These are phyloP conservation scores for Drosophila testacea DNA, from an alignment of 2,888 invertebrate genomes.

Conservation along the genomic window DNA sequence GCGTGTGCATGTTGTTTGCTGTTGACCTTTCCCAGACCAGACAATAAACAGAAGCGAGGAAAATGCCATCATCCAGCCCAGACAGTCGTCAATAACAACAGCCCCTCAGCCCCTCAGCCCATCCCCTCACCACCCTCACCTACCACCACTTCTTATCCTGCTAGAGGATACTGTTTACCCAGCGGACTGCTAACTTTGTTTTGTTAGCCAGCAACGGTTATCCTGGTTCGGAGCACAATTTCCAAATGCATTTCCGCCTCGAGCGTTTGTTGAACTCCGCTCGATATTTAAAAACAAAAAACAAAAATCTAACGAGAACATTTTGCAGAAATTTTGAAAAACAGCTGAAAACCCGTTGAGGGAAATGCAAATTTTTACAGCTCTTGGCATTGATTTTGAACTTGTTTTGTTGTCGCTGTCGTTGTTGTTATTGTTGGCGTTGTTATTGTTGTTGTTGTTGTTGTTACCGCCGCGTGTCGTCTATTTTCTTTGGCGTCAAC, in stretches of 20 bases:
- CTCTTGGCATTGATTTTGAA: constrained; percentile 77
- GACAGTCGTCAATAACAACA: constrained; percentile 77
- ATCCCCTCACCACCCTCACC: not conserved
- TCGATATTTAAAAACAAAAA: constrained; percentile 60
- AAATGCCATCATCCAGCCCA: constrained; percentile 53
- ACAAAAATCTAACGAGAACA: constrained; percentile 21
- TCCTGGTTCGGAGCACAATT: constrained; percentile 53
- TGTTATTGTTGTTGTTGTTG: constrained; percentile 13
- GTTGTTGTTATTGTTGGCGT: constrained; percentile 17
- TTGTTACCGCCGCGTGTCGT: constrained; percentile 37
- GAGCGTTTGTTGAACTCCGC: constrained; percentile 69
- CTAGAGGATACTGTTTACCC: constrained; percentile 54
- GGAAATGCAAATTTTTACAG: constrained; percentile 76
- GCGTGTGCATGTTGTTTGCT: constrained; percentile 62
- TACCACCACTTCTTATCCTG: not conserved
- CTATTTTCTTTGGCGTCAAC: constrained; percentile 58
- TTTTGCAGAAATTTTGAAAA: constrained; percentile 58
- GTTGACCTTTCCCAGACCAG: constrained; percentile 67
- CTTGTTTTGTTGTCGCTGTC: constrained; percentile 44
- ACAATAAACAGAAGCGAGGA: constrained; percentile 53
- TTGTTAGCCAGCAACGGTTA: constrained; percentile 47
- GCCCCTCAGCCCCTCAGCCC: constrained; percentile 19
- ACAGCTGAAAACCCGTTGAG: constrained; percentile 47
- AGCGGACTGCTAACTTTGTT: constrained; percentile 59
- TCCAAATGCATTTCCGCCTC: constrained; percentile 74